phyloP scores from a whole-genome alignment of 2,113 vertebrate species.

The Corythornis cristatus region DNA sequence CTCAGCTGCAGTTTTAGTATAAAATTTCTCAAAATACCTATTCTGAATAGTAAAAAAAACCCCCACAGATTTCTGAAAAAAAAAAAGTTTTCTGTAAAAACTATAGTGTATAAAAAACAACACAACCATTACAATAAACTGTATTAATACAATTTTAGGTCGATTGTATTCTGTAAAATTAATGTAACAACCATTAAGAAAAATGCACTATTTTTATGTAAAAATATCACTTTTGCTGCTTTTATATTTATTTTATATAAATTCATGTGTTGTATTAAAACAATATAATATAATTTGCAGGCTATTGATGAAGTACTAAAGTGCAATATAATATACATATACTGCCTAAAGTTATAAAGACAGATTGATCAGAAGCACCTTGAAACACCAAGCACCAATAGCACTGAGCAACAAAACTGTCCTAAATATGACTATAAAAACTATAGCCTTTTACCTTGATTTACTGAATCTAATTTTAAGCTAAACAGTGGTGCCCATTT shows the following conservation, averaged over 20 bases:
- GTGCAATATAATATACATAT: neutral
- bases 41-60: neutral
- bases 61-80: neutral
- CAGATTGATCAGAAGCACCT: neutral
- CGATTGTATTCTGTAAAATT: neutral
- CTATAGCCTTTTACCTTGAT: neutral
- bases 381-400: neutral
- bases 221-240: neutral
- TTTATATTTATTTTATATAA: neutral
- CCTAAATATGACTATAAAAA: neutral
- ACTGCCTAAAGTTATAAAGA: neutral
- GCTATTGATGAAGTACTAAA: neutral
- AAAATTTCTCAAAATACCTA: neutral
- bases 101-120: neutral
- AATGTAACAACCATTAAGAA: neutral
- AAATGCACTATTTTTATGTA: neutral
- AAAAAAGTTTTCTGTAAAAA: neutral
- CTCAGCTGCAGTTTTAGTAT: neutral
- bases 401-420: neutral
- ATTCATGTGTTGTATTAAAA: neutral
- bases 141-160: neutral
- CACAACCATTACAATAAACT: neutral
- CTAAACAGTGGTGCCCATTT: neutral
- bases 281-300: neutral
- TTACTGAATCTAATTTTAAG: neutral